Conservation (phyloP, 2,113 vertebrate species). For the Erinaceus europaeus region DNA sequence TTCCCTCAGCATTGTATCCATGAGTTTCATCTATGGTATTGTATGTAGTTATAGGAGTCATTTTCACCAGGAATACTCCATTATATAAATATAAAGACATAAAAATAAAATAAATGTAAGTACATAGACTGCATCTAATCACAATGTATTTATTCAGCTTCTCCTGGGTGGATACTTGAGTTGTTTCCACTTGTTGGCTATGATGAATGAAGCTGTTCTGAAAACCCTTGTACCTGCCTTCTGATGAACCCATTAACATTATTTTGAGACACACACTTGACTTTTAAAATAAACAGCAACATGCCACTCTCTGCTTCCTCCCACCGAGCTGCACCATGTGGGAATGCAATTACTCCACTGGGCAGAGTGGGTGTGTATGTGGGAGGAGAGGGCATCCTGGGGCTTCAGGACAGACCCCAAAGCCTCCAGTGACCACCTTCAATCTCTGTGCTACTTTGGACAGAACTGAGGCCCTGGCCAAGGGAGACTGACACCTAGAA, state of each 20-base stretch:
- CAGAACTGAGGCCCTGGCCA: background rate
- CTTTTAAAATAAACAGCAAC: conserved; percentile 50
- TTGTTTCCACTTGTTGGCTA: background rate
- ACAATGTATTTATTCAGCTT: conserved; percentile 7
- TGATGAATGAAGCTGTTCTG: background rate
- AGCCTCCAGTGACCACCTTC: background rate
- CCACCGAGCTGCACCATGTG: background rate
- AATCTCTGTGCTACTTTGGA: background rate
- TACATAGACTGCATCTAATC: background rate
- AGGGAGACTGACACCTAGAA: background rate
- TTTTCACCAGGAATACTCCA: background rate
- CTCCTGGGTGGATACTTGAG: background rate
- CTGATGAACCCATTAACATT: conserved; percentile 51
- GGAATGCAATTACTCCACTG: background rate
- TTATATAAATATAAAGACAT: background rate
- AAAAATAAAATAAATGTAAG: background rate
- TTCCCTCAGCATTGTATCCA: background rate
- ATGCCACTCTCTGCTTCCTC: conserved; percentile 24
- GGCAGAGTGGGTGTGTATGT: background rate
- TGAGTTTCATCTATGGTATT: background rate
- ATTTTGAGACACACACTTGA: conserved; percentile 62
- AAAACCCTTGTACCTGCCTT: background rate
- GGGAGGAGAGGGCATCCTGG: background rate
- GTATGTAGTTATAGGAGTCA: background rate
- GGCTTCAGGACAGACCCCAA: background rate